Base-by-base conservation (phyloP, 1,140 invertebrate genomes). In the Saxidomus purpurata region DNA sequence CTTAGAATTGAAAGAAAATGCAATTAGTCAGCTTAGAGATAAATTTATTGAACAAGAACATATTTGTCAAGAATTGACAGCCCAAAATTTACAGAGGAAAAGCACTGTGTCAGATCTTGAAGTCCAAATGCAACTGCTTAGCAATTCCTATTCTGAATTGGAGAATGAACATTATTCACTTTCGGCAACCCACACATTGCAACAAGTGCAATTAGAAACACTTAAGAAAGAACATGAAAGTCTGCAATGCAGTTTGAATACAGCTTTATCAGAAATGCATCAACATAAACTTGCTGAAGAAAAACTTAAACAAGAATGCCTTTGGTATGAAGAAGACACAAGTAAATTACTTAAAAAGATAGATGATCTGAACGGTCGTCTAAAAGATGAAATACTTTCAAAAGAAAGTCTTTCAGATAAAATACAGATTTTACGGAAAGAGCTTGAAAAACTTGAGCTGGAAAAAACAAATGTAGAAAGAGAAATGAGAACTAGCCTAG, bases 401-500 rank as follows among this genome's bases (percentile, higher is more conserved):
- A 19, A 63, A 63, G n/a, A 63, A 28, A 63, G 28, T n/a, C 25
- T 63, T 28, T 0, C 15, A 4, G 25, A 38, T 1, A 28, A 63
- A 63, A 28, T 36, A 2, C 15, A 71, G 28, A 19, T 38, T 17
- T 36, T 71, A 11, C 17, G 17, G 22, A 71, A 71, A 38, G 67
- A 71, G 13, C 67, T 38, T 13, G 34, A 71, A 19, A 38, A 71
- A 19, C 31, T 71, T 13, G 3, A 9, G 1, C 15, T 19, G 36
- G 67, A 61, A 38, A 82, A 61, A 82, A 22, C 80, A 38, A 40
- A 38, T 40, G 11, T 82, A 61, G 38, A 40, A 15, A 31, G 19
- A 34, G 80, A 82, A 82, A 63, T 61, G 4, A 61, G 22, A 17
- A 63, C 38, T 8, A 61, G 11, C 8, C 22, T 38, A 11, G 52